These are phyloP conservation scores for Lapara coniferarum DNA, from an alignment of 2,888 invertebrate species.

Conservation along the genomic window DNA sequence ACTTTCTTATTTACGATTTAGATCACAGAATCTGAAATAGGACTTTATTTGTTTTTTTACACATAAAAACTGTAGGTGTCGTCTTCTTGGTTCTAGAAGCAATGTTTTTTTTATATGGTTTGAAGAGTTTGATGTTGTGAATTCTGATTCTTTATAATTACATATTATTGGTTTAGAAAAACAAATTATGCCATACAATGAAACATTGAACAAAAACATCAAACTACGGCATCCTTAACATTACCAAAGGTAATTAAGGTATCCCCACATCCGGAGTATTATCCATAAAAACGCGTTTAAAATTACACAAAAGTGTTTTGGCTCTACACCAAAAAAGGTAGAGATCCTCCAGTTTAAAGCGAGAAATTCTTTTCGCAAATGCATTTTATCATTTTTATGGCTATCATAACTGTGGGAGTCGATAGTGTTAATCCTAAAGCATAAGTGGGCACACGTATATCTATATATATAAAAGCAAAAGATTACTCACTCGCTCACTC, in stretches of 20 bases:
- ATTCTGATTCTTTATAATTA: neutral
- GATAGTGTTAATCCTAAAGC: slow-evolving; percentile 15
- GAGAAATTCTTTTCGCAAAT: slow-evolving; percentile 19
- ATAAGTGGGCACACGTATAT: slow-evolving; percentile 1
- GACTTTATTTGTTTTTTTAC: neutral
- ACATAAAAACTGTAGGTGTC: no score
- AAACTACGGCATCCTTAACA: neutral
- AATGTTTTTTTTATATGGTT: no score
- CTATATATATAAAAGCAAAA: no score
- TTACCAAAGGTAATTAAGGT: neutral
- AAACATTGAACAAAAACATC: no score
- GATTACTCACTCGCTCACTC: no score
- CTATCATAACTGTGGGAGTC: slow-evolving; percentile 29
- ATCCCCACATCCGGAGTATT: neutral
- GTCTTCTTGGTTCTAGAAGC: no score
- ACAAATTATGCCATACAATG: no score
- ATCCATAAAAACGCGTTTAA: slow-evolving; percentile 7
- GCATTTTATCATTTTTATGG: slow-evolving; percentile 22
- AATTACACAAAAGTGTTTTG: slow-evolving; percentile 11
- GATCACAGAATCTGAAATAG: neutral
- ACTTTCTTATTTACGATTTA: slow-evolving; percentile 5
- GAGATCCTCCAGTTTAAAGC: neutral
- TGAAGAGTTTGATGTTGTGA: neutral
- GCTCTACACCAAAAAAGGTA: neutral
- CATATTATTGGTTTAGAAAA: neutral